Evolutionary conservation across 2,888 invertebrate genomes (phyloP).

Genomic region (Cheiracanthium punctorium): DNA sequence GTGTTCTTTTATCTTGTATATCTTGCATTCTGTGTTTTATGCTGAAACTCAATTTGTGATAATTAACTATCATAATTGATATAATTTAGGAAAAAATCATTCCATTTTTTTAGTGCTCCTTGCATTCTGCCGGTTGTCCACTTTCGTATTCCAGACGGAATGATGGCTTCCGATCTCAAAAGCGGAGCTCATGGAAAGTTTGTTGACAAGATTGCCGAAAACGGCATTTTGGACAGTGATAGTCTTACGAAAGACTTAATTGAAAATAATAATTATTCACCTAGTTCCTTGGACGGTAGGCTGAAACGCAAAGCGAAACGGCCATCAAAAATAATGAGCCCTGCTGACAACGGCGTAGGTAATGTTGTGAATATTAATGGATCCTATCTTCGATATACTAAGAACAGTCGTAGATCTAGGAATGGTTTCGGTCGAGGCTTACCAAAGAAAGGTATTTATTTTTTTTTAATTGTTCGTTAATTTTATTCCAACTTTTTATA

Average conservation of each 20-base stretch:
- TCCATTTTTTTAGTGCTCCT: neutral
- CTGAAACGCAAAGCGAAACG: conserved; percentile 77
- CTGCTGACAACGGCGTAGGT: conserved; percentile 74
- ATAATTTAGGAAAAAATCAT: too few relatives aligned
- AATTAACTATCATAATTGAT: too few relatives aligned
- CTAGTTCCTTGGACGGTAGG: conserved; percentile 70
- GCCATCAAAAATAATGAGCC: conserved; percentile 76
- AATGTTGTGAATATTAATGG: conserved; percentile 43
- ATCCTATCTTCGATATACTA: conserved; percentile 75
- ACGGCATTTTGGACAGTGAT: neutral
- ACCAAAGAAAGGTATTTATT: conserved; percentile 85
- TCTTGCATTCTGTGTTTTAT: too few relatives aligned
- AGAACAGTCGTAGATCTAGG: conserved; percentile 90
- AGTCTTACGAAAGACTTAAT: neutral
- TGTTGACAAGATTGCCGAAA: conserved; percentile 74
- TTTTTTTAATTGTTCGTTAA: too few relatives aligned
- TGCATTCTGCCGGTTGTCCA: neutral
- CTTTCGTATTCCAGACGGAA: neutral
- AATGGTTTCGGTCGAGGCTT: conserved; percentile 89
- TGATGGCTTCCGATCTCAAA: conserved; percentile 48
- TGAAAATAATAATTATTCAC: conserved; percentile 75
- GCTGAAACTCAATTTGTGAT: too few relatives aligned
- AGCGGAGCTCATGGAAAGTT: conserved; percentile 80
- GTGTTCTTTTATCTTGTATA: too few relatives aligned
- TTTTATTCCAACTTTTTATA: neutral